Percentiles rank a stretch among this genome's conserved stretches.
phyloP scores from a whole-genome alignment of 2,888 invertebrate species.

The Orchesella flavescens region DNA sequence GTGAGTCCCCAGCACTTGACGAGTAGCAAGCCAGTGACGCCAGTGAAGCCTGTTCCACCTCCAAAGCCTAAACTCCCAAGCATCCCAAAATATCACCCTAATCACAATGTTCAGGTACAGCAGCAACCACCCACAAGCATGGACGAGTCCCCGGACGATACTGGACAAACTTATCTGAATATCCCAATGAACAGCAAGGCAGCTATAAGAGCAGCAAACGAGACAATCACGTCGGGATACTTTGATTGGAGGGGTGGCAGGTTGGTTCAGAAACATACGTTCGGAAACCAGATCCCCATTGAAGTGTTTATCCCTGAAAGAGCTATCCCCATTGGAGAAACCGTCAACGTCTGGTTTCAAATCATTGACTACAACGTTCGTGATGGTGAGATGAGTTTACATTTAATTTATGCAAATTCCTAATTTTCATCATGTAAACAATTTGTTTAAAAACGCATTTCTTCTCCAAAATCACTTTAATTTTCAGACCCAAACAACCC shows the following conservation, averaged over 20 bases:
- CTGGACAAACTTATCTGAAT: conserved; percentile 39
- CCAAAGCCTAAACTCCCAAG: conserved; percentile 88
- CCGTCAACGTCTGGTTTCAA: conserved; percentile 54
- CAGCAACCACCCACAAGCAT: not conserved
- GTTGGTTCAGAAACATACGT: conserved; percentile 32
- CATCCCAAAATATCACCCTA: conserved; percentile 54
- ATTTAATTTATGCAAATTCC: too few relatives aligned
- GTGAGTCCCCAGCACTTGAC: conserved; percentile 2
- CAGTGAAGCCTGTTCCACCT: conserved; percentile 92
- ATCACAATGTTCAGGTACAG: conserved; percentile 75
- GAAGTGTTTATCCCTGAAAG: conserved; percentile 54
- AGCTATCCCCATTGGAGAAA: conserved; percentile 43
- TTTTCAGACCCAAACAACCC: conserved; percentile 3
- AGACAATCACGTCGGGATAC: conserved; percentile 23
- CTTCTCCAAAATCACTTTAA: too few relatives aligned
- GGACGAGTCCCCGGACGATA: conserved; percentile 6
- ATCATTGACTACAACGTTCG: conserved; percentile 47
- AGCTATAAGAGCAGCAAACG: not conserved
- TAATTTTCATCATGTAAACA: too few relatives aligned
- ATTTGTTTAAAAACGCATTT: too few relatives aligned
- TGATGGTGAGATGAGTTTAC: too few relatives aligned
- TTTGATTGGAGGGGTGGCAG: conserved; percentile 53
- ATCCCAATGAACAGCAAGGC: conserved; percentile 45
- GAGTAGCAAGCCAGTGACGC: conserved; percentile 67
- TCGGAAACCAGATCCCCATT: conserved; percentile 42